Evolutionary conservation across 2,113 vertebrate genomes (phyloP).

Genomic region (Caloenas nicobarica): DNA sequence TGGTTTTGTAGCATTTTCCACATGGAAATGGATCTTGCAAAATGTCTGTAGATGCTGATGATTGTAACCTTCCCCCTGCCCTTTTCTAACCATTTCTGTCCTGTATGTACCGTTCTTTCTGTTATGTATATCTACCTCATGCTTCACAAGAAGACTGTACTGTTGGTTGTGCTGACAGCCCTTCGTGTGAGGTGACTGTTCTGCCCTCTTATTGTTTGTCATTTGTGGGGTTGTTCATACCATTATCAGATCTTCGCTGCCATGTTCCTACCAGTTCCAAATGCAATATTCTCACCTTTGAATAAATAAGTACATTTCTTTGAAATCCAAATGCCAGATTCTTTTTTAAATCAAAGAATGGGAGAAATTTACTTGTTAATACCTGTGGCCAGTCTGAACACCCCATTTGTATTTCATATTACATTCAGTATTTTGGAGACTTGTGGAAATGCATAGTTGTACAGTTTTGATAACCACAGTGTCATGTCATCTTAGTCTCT

Average conservation of each 20-base stretch:
- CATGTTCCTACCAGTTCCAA: slow-evolving; percentile 52
- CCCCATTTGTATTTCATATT: slow-evolving; percentile 58
- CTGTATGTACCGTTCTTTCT: slow-evolving; percentile 51
- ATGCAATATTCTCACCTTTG: slow-evolving; percentile 51
- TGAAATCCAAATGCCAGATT: slow-evolving; percentile 46
- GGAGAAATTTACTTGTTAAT: slow-evolving; percentile 62
- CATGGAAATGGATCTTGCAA: slow-evolving; percentile 37
- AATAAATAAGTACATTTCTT: slow-evolving; percentile 21
- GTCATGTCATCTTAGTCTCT: slow-evolving; percentile 75
- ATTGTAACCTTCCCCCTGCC: slow-evolving; percentile 72
- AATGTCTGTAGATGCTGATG: slow-evolving; percentile 60
- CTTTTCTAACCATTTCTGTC: slow-evolving; percentile 42
- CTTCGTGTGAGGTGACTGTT: slow-evolving; percentile 59
- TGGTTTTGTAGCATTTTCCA: slow-evolving; percentile 53
- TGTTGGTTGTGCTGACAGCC: slow-evolving; percentile 72
- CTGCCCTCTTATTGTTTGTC: slow-evolving; percentile 63
- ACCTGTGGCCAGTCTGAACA: slow-evolving; percentile 79
- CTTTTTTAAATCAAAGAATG: not conserved
- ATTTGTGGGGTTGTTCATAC: slow-evolving; percentile 62
- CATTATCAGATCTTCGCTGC: slow-evolving; percentile 35
- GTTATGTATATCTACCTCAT: slow-evolving; percentile 91
- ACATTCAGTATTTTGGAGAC: slow-evolving; percentile 64
- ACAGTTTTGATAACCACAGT: slow-evolving; percentile 80
- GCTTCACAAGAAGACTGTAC: slow-evolving; percentile 75
- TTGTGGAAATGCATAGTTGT: slow-evolving; percentile 74